Evolutionary conservation across 2,113 vertebrate genomes (phyloP).

Genomic region (Corythaeola cristata): DNA sequence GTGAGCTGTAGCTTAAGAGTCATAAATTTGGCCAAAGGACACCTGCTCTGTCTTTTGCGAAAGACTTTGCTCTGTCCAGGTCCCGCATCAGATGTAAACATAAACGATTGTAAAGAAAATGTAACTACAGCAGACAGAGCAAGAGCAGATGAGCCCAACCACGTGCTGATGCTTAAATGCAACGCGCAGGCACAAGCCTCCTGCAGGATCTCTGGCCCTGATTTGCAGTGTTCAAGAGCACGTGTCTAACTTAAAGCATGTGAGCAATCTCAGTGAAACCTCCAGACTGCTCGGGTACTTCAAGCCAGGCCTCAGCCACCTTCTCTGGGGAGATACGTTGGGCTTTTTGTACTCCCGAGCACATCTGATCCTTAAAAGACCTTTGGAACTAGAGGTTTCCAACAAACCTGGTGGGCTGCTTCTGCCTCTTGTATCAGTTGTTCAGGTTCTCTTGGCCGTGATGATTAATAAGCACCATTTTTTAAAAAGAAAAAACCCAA

Average conservation of each 20-base stretch:
- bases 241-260: neutral
- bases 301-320: neutral
- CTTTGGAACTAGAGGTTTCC: neutral
- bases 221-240: neutral
- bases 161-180: rapidly evolving
- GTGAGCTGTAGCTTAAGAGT: neutral
- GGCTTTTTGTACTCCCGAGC: neutral
- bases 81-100: neutral
- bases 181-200: neutral
- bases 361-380: neutral
- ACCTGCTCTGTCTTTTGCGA: neutral
- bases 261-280: rapidly evolving
- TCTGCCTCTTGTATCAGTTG: neutral
- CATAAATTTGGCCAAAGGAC: neutral
- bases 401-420: neutral
- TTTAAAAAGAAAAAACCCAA: neutral
- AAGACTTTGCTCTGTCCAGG: neutral
- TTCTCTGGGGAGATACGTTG: rapidly evolving
- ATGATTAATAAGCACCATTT: neutral
- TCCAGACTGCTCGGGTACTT: rapidly evolving
- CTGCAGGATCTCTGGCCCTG: neutral
- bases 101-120: neutral
- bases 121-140: neutral
- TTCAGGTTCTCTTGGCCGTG: neutral
- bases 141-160: neutral